phyloP scores from a whole-genome alignment of 1,140 invertebrate genomes.

The Oryctes rhinoceros region DNA sequence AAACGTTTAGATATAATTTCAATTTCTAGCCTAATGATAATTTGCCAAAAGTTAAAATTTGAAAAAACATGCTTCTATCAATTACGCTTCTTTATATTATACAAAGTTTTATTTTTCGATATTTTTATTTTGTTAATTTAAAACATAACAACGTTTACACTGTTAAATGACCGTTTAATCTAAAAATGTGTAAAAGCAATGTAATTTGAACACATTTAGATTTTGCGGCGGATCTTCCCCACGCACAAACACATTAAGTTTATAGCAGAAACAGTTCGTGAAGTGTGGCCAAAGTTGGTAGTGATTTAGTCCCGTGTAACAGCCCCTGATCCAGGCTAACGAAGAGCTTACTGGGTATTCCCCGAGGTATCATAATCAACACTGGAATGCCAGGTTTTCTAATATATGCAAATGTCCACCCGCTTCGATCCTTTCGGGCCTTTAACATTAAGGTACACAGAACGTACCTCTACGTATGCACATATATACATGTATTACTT shows the following conservation, averaged over 20 bases:
- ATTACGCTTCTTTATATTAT: too few relatives aligned
- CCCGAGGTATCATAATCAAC: slow-evolving; percentile 49
- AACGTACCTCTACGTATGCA: not conserved
- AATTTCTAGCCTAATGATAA: too few relatives aligned
- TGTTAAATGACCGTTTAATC: too few relatives aligned
- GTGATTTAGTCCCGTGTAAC: slow-evolving; percentile 38
- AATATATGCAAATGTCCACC: slow-evolving; percentile 50
- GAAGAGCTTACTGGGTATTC: slow-evolving; percentile 44
- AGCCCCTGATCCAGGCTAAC: slow-evolving; percentile 40
- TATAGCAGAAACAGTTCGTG: slow-evolving; percentile 33
- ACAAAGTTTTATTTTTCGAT: too few relatives aligned
- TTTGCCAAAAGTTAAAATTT: too few relatives aligned
- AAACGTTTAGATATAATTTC: too few relatives aligned
- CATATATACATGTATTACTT: slow-evolving; percentile 11
- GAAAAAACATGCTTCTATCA: too few relatives aligned
- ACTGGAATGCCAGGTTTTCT: slow-evolving; percentile 47
- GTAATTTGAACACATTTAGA: slow-evolving; percentile 24
- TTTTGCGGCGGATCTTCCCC: not conserved
- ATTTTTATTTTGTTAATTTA: too few relatives aligned
- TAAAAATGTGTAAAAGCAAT: not conserved
- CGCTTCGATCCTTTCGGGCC: slow-evolving; percentile 21
- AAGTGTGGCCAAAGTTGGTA: slow-evolving; percentile 38
- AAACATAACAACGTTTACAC: too few relatives aligned
- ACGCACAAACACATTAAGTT: not conserved
- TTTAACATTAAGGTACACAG: not conserved